Base-by-base conservation (phyloP, 2,888 invertebrate genomes). In the Phoronis australis region DNA sequence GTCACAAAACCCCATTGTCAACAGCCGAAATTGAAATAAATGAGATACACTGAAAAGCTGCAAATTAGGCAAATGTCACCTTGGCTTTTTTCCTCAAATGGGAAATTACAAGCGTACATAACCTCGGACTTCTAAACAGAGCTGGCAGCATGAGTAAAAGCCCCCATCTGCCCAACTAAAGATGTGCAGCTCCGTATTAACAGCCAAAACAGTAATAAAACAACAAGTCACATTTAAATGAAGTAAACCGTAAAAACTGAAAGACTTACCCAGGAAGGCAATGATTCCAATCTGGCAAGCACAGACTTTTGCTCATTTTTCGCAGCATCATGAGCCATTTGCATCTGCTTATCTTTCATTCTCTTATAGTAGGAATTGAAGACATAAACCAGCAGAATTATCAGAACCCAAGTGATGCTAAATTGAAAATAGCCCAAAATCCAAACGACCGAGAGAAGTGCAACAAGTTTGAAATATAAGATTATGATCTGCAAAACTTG, bases 201-300 rank as follows among this genome's bases (percentile, higher is more conserved):
- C n/a, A n/a, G n/a, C n/a, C n/a, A n/a, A n/a, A n/a, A n/a, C n/a
- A n/a, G n/a, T n/a, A n/a, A n/a, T n/a, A n/a, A n/a, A n/a, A n/a
- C n/a, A n/a, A n/a, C n/a, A n/a, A n/a, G n/a, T n/a, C n/a, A n/a
- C n/a, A n/a, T n/a, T n/a, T n/a, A n/a, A n/a, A n/a, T n/a, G n/a
- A n/a, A n/a, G n/a, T n/a, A n/a, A 35, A 39, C 18, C 6, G 18
- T 39, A 39, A 20, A 15, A 39, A 6, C 6, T 39, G 6, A n/a
- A 15, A 15, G 37, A 67, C 82, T 81, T 77, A 91, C 94, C 95
- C 95, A 95, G 24, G 93, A 87, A 27, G 95, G 95, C 63, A 95
- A 78, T 77, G 95, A 94, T 71, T 90, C 88, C 46, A 95, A 83
- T 68, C 88, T 82, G 2, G 89, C 91, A 56, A 90, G 80, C 55